Evolutionary conservation across 2,797 vertebrate genomes (phyloP).

Genomic region (Sciurus vulgaris): DNA sequence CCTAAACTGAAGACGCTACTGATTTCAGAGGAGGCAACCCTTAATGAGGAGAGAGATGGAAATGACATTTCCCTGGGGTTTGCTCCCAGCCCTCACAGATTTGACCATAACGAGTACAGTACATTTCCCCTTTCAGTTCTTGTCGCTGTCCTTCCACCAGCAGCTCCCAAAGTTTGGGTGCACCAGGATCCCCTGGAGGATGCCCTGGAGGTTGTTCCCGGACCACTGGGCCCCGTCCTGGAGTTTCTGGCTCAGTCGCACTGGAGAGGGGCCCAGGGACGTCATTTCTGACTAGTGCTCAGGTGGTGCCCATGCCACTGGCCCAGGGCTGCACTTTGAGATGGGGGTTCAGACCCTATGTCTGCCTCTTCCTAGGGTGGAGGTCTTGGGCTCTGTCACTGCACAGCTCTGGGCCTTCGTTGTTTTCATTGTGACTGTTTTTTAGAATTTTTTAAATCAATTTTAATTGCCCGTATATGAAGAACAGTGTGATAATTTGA

Average conservation of each 20-base stretch:
- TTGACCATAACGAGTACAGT: background rate
- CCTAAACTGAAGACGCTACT: background rate
- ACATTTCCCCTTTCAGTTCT: background rate
- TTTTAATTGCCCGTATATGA: background rate
- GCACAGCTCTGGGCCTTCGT: accelerated
- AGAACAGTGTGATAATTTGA: background rate
- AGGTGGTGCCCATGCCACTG: background rate
- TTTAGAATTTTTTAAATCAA: background rate
- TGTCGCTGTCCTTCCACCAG: background rate
- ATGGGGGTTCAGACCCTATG: background rate
- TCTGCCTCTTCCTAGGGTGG: background rate
- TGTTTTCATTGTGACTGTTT: background rate
- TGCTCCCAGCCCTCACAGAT: background rate
- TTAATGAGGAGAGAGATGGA: background rate
- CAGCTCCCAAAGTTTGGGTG: background rate
- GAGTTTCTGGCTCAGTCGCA: slow-evolving; percentile 52
- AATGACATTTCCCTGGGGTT: background rate
- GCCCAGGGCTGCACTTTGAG: background rate
- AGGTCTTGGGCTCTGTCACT: too few relatives aligned
- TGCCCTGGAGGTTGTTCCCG: background rate
- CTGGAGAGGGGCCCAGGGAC: background rate
- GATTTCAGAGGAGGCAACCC: background rate
- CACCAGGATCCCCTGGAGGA: background rate
- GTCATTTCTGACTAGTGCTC: background rate
- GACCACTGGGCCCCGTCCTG: background rate